Conservation (phyloP, 1,140 invertebrate species). For the Drosophila miranda region DNA sequence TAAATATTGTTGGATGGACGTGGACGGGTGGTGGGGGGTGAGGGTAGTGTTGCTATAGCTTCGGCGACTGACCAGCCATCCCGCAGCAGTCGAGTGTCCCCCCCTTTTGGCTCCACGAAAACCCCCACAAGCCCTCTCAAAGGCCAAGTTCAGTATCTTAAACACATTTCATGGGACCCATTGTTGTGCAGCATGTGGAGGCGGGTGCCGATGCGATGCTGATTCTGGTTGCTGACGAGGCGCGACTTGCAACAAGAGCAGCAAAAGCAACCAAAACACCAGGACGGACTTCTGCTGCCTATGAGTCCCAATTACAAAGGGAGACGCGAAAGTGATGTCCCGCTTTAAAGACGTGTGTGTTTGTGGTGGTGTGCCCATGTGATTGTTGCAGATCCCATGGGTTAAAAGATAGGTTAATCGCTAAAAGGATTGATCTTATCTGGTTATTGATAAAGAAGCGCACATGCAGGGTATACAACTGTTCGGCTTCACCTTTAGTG, state of each 20-base stretch:
- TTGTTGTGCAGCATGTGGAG: conserved; percentile 54
- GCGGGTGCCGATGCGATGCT: not conserved
- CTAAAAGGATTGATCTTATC: not conserved
- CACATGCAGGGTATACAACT: not conserved
- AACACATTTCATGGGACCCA: conserved; percentile 69
- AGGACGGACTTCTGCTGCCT: conserved; percentile 11
- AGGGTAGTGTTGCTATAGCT: no score
- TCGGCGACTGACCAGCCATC: no score
- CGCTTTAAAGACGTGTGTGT: not conserved
- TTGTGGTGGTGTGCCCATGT: not conserved
- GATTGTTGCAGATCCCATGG: not conserved
- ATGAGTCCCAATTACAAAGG: conserved; percentile 66
- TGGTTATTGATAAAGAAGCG: not conserved
- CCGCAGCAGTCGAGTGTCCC: no score
- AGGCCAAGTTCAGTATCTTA: conserved; percentile 80
- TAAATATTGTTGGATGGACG: no score
- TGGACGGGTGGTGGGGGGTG: no score
- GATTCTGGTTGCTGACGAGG: conserved; percentile 2
- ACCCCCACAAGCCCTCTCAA: conserved; percentile 39
- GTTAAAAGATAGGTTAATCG: not conserved
- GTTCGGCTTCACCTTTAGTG: not conserved
- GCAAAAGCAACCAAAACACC: conserved; percentile 19
- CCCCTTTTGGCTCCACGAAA: not conserved
- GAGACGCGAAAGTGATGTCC: conserved; percentile 45
- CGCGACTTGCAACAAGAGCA: conserved; percentile 46